These are phyloP conservation scores for Odocoileus virginianus DNA, from an alignment of 2,113 vertebrate species.

Conservation along the genomic window DNA sequence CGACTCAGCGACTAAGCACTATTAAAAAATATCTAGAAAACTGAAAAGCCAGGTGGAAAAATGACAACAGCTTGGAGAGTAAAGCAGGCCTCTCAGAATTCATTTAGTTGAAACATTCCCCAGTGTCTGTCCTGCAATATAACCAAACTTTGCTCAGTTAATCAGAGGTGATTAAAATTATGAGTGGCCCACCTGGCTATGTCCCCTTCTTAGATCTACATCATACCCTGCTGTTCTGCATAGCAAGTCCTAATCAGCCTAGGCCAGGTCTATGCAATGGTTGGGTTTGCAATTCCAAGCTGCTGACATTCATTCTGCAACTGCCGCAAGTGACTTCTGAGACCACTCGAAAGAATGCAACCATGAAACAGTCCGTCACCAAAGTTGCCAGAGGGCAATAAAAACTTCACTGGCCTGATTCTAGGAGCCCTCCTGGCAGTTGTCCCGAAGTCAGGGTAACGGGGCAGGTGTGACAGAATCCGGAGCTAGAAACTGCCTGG, in stretches of 20 bases:
- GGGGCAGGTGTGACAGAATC: not conserved
- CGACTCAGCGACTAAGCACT: not conserved
- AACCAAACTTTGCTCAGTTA: not conserved
- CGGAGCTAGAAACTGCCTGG: not conserved
- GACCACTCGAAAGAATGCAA: not conserved
- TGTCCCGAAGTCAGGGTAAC: not conserved
- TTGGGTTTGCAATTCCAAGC: not conserved
- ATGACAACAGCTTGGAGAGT: too few species aligned
- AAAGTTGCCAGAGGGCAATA: not conserved
- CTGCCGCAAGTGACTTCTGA: not conserved
- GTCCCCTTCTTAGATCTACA: not conserved
- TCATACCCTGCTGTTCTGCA: not conserved
- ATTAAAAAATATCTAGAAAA: not conserved
- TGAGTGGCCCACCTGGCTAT: not conserved
- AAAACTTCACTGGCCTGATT: not conserved
- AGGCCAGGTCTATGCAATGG: not conserved
- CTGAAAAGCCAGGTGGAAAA: not conserved
- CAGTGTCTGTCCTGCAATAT: not conserved
- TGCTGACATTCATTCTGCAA: not conserved
- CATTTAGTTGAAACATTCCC: not conserved
- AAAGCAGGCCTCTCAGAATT: not conserved
- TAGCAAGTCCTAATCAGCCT: not conserved
- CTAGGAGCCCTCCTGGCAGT: not conserved
- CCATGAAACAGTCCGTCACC: slow-evolving; percentile 22
- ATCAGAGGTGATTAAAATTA: not conserved